Conservation (phyloP, 2,888 invertebrate species). For the Margaritifera margaritifera region DNA sequence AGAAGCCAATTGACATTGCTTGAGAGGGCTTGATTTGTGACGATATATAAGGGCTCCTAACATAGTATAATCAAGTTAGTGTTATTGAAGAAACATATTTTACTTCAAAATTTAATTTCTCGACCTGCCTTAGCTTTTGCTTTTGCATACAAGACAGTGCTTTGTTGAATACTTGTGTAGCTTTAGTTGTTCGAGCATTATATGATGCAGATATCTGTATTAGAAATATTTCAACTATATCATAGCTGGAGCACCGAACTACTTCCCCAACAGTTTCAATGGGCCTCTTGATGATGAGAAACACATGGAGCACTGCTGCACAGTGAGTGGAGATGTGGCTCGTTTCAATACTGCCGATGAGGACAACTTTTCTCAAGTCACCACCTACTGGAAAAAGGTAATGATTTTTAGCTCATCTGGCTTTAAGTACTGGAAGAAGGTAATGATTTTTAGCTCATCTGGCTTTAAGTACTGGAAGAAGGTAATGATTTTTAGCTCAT, state of each 20-base stretch:
- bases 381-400: slow-evolving; percentile 86
- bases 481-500: slow-evolving; percentile 73
- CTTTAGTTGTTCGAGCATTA: no score
- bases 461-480: slow-evolving; percentile 85
- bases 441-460: slow-evolving; percentile 65
- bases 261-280: slow-evolving; percentile 95
- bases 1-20: no score
- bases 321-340: slow-evolving; percentile 83
- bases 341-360: slow-evolving; percentile 87
- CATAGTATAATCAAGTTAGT: no score
- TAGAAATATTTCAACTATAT: neutral
- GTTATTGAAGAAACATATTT: no score
- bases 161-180: no score
- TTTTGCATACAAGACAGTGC: no score
- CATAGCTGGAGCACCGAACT: slow-evolving; percentile 87
- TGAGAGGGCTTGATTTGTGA: no score
- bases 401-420: neutral
- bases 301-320: slow-evolving; percentile 77
- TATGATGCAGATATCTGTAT: no score
- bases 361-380: slow-evolving; percentile 92
- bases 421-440: slow-evolving; percentile 87
- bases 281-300: slow-evolving; percentile 83
- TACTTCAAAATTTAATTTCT: no score
- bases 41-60: no score
- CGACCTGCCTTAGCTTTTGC: no score